Evolutionary conservation across 1,140 invertebrate species (phyloP).

Genomic region (Drosophila athabasca): DNA sequence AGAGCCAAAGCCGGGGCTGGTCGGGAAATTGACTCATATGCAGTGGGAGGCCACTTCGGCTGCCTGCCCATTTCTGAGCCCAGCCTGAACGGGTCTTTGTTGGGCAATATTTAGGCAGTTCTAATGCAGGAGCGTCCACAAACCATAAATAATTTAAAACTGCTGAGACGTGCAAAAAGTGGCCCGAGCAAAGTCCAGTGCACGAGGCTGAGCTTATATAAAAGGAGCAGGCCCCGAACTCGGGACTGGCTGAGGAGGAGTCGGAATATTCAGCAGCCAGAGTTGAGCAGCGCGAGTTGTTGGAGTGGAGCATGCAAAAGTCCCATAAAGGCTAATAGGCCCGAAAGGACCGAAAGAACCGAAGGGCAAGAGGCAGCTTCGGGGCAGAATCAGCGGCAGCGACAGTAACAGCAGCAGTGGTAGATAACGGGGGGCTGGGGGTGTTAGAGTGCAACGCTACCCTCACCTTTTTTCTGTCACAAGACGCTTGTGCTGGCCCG

Average conservation of each 20-base stretch:
- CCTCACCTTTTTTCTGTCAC: too few relatives aligned
- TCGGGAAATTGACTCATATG: constrained; percentile 61
- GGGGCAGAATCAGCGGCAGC: neutral
- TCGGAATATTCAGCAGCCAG: constrained; percentile 33
- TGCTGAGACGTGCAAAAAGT: constrained; percentile 71
- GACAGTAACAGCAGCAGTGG: constrained; percentile 4
- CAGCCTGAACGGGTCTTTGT: constrained; percentile 25
- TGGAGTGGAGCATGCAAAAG: constrained; percentile 68
- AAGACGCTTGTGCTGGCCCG: constrained; percentile 5
- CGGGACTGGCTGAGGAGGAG: constrained; percentile 13
- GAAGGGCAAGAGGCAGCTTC: constrained; percentile 35
- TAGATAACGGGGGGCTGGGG: too few relatives aligned
- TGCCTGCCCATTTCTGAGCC: constrained; percentile 24
- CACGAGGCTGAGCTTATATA: constrained; percentile 31
- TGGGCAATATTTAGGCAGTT: constrained; percentile 65
- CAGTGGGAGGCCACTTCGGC: constrained; percentile 48
- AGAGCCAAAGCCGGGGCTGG: neutral
- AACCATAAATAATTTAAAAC: constrained; percentile 75
- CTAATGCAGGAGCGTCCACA: constrained; percentile 71
- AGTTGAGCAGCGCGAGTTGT: constrained; percentile 41
- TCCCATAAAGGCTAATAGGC: constrained; percentile 73
- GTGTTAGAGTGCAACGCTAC: too few relatives aligned
- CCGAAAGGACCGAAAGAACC: constrained; percentile 48
- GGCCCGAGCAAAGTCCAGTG: constrained; percentile 26
- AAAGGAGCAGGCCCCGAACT: neutral